Evolutionary conservation across 2,113 vertebrate genomes (phyloP), one percentile per base, ranked within the genome.

Genomic region (Protobothrops flavoviridis): DNA sequence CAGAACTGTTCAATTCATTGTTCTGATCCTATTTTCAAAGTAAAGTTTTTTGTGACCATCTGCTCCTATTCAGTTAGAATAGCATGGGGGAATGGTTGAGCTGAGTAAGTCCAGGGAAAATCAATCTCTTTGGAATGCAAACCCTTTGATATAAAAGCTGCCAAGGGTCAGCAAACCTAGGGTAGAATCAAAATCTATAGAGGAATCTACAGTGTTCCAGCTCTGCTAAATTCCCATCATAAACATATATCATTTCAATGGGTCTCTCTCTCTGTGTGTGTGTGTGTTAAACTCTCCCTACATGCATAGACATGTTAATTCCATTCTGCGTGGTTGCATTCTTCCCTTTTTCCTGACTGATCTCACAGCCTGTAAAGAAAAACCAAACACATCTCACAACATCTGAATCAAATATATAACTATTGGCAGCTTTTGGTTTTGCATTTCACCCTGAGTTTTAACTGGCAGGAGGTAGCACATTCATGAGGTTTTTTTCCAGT

Each of bases 401-500:
- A 96, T 97, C 96, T 97, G 97, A 97, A 96, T 91, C 93, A 93
- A 96, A 97, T 97, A 97, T 96, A 95, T 92, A 93, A 94, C 93
- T 93, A 94, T 95, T 97, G 96, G 96, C 95, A 95, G 96, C 95
- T 96, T 96, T 96, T 85, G 87, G 95, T 92, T 95, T 96, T 97
- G 93, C 95, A 94, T 97, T 96, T 96, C 96, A 96, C 93, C 94
- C 95, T 0, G 24, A 96, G 95, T 93, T 97, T 94, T 95, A 96
- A 95, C 96, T 96, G 96, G 95, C 96, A 96, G 93, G 94, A 96
- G 95, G 96, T 93, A 1, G 93, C 93, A 94, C 96, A 96, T 96
- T 96, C 96, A 96, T 0, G 0, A 93, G 94, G 57, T 39, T 88
- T 64, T 95, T 96, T 96, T 96, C 95, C 55, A 3, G 95, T 87